Conservation (phyloP, 2,113 vertebrate species). For the Ctenomys sociabilis region DNA sequence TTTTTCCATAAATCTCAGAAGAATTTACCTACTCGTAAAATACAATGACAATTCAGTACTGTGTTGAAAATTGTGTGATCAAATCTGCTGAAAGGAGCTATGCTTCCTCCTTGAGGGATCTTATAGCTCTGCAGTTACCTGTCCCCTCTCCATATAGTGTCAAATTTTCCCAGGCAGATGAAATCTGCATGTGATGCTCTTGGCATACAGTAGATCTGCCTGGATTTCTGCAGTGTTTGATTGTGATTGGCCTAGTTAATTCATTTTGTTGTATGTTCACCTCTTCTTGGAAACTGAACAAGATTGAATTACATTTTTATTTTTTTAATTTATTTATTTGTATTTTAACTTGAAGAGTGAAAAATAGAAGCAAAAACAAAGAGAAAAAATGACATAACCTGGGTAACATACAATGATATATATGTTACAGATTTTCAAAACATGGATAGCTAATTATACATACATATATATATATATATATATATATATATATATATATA, state of each 20-base stretch:
- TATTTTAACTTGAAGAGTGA: too few relatives aligned
- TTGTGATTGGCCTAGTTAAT: constrained; percentile 67
- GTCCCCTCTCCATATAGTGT: too few relatives aligned
- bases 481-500: too few relatives aligned
- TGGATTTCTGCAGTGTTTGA: constrained; percentile 57
- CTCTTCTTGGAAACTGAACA: constrained; percentile 60
- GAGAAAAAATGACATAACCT: too few relatives aligned
- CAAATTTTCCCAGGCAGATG: constrained; percentile 43
- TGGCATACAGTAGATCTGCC: constrained; percentile 10
- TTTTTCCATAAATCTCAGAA: constrained; percentile 24
- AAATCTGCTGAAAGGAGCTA: not conserved
- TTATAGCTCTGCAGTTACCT: not conserved
- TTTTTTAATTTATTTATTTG: too few relatives aligned
- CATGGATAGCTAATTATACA: too few relatives aligned
- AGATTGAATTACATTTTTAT: constrained; percentile 71
- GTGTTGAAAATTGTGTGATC: not conserved
- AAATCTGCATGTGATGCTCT: constrained; percentile 56
- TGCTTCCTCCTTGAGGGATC: not conserved
- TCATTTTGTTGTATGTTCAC: constrained; percentile 68
- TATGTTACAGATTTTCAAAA: too few relatives aligned
- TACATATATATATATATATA: too few relatives aligned
- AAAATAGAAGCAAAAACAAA: too few relatives aligned
- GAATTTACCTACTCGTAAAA: constrained; percentile 43
- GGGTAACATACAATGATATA: too few relatives aligned
- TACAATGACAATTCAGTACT: not conserved